Evolutionary conservation across 2,113 vertebrate species (phyloP), one percentile per base, ranked within the genome.

Genomic region (Hypocryptadius cinnamomeus): DNA sequence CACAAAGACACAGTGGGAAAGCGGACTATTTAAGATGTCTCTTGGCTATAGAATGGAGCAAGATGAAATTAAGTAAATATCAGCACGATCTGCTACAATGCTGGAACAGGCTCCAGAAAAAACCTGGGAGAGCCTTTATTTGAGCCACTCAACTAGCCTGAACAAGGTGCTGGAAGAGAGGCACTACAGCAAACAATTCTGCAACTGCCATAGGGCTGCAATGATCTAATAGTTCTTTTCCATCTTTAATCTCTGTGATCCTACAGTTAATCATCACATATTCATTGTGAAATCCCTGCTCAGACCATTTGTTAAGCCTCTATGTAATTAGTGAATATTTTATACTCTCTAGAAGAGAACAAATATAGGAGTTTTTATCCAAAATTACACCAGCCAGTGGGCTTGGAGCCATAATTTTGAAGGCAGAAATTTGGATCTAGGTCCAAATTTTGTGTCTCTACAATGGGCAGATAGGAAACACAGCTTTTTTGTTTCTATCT

Each of bases 211-310:
- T 44, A 81, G 94, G 84, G 91, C 86, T 88, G 74, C 79, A 84
- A 61, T 94, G 96, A 96, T 81, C 90, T 92, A 96, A 96, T 84
- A 81, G 54, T 47, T 87, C 72, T 86, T 88, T 96, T 74, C 90
- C 73, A 77, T 64, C 84, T 92, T 93, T 97, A 96, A 96, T 96
- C 90, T 93, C 88, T 93, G 54, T 89, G 90, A 95, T 96, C 88
- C 94, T 73, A 37, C 56, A 82, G 86, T 94, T 96, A 96, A 93
- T 96, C 94, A 95, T 95, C 93, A 73, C 23, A 19, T 56, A 47
- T 24, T 74, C 47, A 47, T 96, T 96, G 94, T 92, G 91, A 96
- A 96, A 96, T 90, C 93, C 88, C 89, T 83, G 79, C 65, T 94
- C 88, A 93, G 83, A 78, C 87, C 79, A 80, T 90, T 96, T 89